A percentile compares a stretch with the other conserved stretches of the same genome.
Evolutionary conservation across 64 coral and sea anemone species (phyloP).

Genomic region (Cladopsammia gracilis): DNA sequence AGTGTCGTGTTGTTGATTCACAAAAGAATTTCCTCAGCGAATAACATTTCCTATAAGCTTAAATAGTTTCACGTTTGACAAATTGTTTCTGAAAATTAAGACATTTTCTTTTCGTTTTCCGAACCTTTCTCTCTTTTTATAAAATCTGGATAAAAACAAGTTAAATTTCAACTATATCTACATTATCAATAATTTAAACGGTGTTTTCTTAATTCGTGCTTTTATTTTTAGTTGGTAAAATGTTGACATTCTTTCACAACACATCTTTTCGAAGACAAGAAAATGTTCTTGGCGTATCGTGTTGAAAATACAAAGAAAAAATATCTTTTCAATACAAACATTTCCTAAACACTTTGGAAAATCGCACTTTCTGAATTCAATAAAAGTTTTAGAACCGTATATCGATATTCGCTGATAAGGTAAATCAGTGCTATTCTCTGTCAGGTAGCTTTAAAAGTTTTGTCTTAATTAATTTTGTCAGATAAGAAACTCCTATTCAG

Average conservation of each 20-base stretch:
- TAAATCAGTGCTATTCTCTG: too few species aligned
- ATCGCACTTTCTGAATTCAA: conserved; percentile 25
- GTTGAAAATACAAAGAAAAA: neutral
- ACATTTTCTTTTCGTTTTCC: neutral
- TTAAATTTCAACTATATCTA: neutral
- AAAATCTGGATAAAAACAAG: neutral
- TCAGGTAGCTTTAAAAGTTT: too few species aligned
- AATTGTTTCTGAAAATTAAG: neutral
- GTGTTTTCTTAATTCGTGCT: neutral
- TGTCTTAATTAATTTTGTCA: too few species aligned
- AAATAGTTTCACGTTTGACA: neutral
- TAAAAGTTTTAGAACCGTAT: too few species aligned
- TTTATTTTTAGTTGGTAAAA: conserved; percentile 22
- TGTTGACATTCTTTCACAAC: conserved; percentile 32
- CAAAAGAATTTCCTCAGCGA: neutral
- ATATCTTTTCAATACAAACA: too few species aligned
- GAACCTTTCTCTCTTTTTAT: neutral
- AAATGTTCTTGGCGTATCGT: neutral
- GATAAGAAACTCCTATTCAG: too few species aligned
- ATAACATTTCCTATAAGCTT: neutral
- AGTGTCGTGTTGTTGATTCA: neutral
- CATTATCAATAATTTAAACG: conserved; percentile 37
- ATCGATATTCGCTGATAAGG: too few species aligned
- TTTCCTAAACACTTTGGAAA: neutral
- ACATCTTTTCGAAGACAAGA: neutral